Evolutionary conservation across 2,888 invertebrate species (phyloP).

Genomic region (Oscheius sp.): DNA sequence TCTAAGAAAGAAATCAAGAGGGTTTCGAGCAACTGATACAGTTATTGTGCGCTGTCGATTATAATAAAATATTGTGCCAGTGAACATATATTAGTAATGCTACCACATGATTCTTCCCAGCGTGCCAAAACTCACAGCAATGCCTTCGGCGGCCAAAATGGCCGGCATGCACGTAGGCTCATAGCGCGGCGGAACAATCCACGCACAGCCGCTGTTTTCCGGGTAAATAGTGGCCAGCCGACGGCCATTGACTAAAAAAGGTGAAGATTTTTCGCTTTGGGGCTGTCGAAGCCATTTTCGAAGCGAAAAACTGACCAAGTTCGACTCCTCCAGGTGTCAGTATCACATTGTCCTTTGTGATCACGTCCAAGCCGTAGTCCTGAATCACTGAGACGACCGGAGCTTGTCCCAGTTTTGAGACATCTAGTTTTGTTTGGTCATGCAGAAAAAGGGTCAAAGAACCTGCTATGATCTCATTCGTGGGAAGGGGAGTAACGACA

Average conservation of each 20-base stretch:
- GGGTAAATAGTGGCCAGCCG: slow-evolving; percentile 68
- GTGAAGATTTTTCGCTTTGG: not conserved
- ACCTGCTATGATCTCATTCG: slow-evolving; percentile 40
- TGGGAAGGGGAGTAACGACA: slow-evolving; percentile 37
- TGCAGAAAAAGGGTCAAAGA: not conserved
- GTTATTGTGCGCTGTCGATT: not conserved
- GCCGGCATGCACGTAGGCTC: slow-evolving; percentile 69
- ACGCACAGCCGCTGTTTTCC: slow-evolving; percentile 66
- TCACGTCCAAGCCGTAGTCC: slow-evolving; percentile 27
- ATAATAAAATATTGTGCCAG: not conserved
- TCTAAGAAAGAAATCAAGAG: not conserved
- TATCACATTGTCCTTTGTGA: slow-evolving; percentile 23
- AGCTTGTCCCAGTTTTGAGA: slow-evolving; percentile 29
- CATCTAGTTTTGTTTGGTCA: slow-evolving; percentile 8
- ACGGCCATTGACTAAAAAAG: slow-evolving; percentile 67
- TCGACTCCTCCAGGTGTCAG: slow-evolving; percentile 30
- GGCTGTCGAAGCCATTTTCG: not conserved
- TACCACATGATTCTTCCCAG: not conserved
- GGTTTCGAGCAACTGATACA: not conserved
- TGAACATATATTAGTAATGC: not conserved
- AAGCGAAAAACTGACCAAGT: slow-evolving; percentile 12
- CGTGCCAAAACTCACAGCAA: slow-evolving; percentile 45
- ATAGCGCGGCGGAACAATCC: slow-evolving; percentile 72
- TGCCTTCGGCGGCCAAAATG: slow-evolving; percentile 60
- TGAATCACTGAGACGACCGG: slow-evolving; percentile 35